Evolutionary conservation across 1,140 invertebrate genomes (phyloP).

Genomic region (Pseudomyrmex pallidus): DNA sequence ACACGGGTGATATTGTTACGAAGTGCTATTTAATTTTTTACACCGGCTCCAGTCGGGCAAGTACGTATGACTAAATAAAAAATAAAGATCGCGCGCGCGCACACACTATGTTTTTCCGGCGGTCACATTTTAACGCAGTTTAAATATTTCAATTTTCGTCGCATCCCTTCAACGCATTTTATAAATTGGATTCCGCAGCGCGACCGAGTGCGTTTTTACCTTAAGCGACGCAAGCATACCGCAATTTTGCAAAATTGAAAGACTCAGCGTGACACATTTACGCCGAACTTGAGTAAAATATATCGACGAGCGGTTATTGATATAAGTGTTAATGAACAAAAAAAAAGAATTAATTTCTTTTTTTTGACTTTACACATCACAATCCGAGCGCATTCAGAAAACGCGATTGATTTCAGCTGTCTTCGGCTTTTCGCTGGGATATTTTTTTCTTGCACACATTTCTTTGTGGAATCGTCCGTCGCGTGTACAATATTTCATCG

Average conservation of each 20-base stretch:
- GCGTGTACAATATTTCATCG: conserved; percentile 52
- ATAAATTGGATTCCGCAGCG: conserved; percentile 31
- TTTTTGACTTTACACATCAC: not conserved
- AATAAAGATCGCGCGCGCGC: conserved; percentile 32
- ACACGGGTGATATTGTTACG: conserved; percentile 48
- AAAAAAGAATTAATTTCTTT: not conserved
- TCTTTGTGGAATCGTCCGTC: conserved; percentile 29
- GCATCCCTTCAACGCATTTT: conserved; percentile 31
- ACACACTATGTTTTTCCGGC: conserved; percentile 32
- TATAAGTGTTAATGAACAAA: conserved; percentile 6
- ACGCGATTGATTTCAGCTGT: conserved; percentile 8
- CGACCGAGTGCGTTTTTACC: not conserved
- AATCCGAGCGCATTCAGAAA: not conserved
- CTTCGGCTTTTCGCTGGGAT: not conserved
- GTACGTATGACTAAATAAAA: conserved; percentile 47
- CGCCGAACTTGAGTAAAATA: not conserved
- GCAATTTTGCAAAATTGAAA: conserved; percentile 49
- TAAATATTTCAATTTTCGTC: conserved; percentile 58
- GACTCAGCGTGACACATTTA: conserved; percentile 7
- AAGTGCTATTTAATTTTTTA: conserved; percentile 59
- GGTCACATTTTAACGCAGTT: conserved; percentile 53
- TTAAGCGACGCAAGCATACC: conserved; percentile 31
- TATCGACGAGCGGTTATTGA: not conserved
- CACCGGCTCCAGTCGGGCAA: conserved; percentile 29
- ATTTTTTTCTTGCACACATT: not conserved